Evolutionary conservation across 2,113 vertebrate genomes (phyloP), one percentile per base, ranked within the genome.

Genomic region (Carassius auratus): DNA sequence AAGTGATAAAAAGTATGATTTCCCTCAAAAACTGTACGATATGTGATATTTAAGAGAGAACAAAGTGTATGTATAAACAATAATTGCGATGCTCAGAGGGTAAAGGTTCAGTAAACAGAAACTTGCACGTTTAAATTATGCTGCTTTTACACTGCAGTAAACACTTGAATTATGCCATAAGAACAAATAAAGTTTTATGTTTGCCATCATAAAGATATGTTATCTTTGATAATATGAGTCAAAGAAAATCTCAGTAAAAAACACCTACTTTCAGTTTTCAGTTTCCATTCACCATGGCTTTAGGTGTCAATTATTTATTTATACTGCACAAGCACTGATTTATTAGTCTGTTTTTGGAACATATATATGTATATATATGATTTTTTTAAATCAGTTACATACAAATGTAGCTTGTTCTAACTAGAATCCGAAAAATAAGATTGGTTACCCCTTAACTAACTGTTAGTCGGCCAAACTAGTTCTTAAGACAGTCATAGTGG

Each of bases 241-340:
- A 79, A 8, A 61, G 10, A 21, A 55, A 62, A 17, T 79, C 30
- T 4, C 12, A 12, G 17, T 3, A 48, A 12, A 12, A 81, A 66
- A 81, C 38, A 81, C 14, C n/a, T 12, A 64, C 62, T 45, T 66
- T 19, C 1, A 21, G 8, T 66, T 50, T 68, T 52, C 8, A 52
- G 79, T 33, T 68, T 13, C n/a, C 45, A 3, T 50, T 81, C 14
- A 30, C n/a, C 12, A 8, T 33, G 23, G 14, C 42, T 23, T 52
- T 81, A 9, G 21, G 15, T 52, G 79, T 50, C 17, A 81, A 12
- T 81, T 42, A 81, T 81, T 81, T 36, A 66, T 30, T 26, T 30
- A 23, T 23, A 19, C 17, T 57, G 55, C 21, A 42, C 19, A 45
- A 5, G 12, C 23, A 30, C 13, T 76, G 6, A 55, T 50, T 76